Evolutionary conservation across 2,113 vertebrate species (phyloP).

Genomic region (Coregonus clupeaformis): DNA sequence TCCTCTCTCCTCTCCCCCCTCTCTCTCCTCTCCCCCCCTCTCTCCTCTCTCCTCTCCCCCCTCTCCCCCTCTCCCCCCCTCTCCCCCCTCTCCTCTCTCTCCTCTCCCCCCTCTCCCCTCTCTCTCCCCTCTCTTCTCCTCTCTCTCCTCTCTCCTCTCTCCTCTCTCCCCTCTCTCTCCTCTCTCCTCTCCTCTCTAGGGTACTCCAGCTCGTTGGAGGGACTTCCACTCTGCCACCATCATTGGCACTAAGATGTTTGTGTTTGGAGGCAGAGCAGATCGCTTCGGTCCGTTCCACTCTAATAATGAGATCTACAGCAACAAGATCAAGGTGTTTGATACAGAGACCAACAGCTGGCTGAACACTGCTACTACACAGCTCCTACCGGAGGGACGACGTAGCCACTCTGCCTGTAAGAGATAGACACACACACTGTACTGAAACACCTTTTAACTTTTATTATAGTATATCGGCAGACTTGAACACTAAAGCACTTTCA

Average conservation of each 20-base stretch:
- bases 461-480: background rate
- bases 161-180: too few relatives aligned
- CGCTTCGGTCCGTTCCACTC: constrained; percentile 96
- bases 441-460: background rate
- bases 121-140: too few relatives aligned
- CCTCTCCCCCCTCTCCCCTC: too few relatives aligned
- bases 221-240: constrained; percentile 98
- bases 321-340: constrained; percentile 94
- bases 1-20: too few relatives aligned
- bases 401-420: constrained; percentile 96
- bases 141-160: too few relatives aligned
- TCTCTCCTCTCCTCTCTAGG: too few relatives aligned
- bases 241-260: constrained; percentile 94
- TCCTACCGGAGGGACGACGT: constrained; percentile 87
- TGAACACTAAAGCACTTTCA: background rate
- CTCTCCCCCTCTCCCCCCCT: too few relatives aligned
- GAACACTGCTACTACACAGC: constrained; percentile 78
- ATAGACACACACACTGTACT: background rate
- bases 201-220: constrained; percentile 87
- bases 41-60: too few relatives aligned
- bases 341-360: constrained; percentile 93
- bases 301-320: constrained; percentile 99
- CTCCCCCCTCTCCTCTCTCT: too few relatives aligned
- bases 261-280: constrained; percentile 95
- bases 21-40: too few relatives aligned